Evolutionary conservation across 2,888 invertebrate genomes (phyloP).

Genomic region (Eupithecia vulgata): DNA sequence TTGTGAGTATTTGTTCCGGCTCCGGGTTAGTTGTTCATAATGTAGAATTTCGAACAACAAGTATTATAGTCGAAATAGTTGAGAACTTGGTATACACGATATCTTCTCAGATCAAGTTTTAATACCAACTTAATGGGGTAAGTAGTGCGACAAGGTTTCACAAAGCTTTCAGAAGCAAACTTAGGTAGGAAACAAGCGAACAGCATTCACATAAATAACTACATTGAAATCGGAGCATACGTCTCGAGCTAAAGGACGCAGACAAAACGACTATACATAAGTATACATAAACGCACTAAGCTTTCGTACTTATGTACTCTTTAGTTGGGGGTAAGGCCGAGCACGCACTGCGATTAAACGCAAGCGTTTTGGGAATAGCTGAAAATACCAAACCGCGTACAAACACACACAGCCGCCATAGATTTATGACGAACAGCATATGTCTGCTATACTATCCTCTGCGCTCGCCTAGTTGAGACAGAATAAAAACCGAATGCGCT

Average conservation of each 20-base stretch:
- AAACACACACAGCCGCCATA: too few relatives aligned
- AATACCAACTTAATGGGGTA: neutral
- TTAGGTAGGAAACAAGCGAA: slow-evolving; percentile 1
- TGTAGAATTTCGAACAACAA: slow-evolving; percentile 7
- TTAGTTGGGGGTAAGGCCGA: slow-evolving; percentile 4
- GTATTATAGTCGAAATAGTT: slow-evolving; percentile 11
- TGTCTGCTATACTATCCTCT: too few relatives aligned
- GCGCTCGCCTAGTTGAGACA: too few relatives aligned
- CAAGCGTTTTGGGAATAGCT: too few relatives aligned
- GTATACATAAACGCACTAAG: neutral
- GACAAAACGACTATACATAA: slow-evolving; percentile 9
- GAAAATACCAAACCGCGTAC: too few relatives aligned
- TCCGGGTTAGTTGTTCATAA: slow-evolving; percentile 3
- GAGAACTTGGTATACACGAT: neutral
- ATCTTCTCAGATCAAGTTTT: slow-evolving; percentile 9
- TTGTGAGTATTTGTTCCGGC: slow-evolving; percentile 20
- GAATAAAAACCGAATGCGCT: too few relatives aligned
- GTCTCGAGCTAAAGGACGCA: neutral
- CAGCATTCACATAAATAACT: slow-evolving; percentile 6
- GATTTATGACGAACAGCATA: too few relatives aligned
- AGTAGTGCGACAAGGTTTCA: slow-evolving; percentile 1
- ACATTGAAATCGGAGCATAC: slow-evolving; percentile 11
- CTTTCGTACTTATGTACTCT: slow-evolving; percentile 8
- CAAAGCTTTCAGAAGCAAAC: neutral
- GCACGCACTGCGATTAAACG: too few relatives aligned